Evolutionary conservation across 37 sponge, comb jelly and placozoan species (phyloP).

Genomic region (Haliclona indistincta): DNA sequence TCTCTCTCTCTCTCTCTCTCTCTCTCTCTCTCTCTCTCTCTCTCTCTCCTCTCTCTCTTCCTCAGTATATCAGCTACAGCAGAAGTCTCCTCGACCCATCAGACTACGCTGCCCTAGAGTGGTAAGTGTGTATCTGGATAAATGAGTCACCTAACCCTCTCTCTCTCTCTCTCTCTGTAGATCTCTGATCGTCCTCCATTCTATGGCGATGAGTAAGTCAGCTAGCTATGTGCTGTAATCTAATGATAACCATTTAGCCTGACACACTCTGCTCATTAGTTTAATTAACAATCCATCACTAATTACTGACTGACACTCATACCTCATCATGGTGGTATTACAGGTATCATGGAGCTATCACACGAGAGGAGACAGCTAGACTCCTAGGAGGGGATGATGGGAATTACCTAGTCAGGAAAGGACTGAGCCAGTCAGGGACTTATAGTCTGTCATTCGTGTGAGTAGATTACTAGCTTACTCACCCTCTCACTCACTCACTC

Average conservation of each 20-base stretch:
- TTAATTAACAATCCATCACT: not conserved
- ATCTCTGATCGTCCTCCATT: constrained; percentile 41
- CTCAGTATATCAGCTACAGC: constrained; percentile 80
- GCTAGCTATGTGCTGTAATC: not conserved
- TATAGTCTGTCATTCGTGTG: constrained; percentile 88
- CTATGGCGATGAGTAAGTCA: constrained; percentile 85
- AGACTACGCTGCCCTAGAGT: constrained; percentile 35
- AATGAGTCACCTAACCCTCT: not conserved
- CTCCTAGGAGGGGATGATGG: constrained; percentile 65
- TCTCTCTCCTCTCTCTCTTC: not conserved
- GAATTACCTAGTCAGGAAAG: constrained; percentile 71
- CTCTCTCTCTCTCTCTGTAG: constrained; percentile 12
- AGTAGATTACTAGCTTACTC: constrained; percentile 18
- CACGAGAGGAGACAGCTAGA: constrained; percentile 60
- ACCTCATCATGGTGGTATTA: too few relatives aligned
- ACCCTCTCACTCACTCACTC: not conserved
- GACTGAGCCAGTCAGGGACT: constrained; percentile 66
- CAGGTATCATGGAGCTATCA: constrained; percentile 81
- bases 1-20: not conserved
- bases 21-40: not conserved
- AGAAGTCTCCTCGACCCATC: constrained; percentile 56
- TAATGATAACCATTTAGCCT: not conserved
- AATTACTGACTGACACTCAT: not conserved
- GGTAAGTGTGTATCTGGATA: constrained; percentile 18
- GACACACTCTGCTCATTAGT: not conserved